Evolutionary conservation across 2,888 invertebrate species (phyloP).

Genomic region (Agrotis segetum): DNA sequence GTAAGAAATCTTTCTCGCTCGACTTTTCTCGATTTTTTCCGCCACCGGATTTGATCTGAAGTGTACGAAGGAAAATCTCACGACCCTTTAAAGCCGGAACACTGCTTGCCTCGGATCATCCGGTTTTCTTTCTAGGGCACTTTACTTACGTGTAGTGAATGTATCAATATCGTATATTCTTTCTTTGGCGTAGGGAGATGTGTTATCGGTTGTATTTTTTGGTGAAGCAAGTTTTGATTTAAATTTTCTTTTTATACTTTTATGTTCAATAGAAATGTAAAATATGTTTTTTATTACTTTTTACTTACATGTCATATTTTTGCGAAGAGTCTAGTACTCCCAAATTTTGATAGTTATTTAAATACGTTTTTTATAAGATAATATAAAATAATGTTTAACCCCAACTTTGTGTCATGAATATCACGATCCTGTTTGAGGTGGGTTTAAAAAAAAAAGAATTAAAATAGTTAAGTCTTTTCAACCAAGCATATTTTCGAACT

Average conservation of each 20-base stretch:
- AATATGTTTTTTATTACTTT: no score
- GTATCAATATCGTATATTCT: constrained; percentile 17
- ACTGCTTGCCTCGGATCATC: constrained; percentile 45
- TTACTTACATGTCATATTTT: no score
- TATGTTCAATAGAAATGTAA: background rate
- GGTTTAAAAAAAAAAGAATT: no score
- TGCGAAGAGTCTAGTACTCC: no score
- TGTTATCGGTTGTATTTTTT: constrained; percentile 27
- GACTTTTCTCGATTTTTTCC: constrained; percentile 34
- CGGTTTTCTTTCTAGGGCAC: constrained; percentile 49
- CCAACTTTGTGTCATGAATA: no score
- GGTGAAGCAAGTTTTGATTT: background rate
- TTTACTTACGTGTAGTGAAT: constrained; percentile 46
- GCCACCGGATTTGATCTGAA: constrained; percentile 41
- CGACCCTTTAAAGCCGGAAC: constrained; percentile 48
- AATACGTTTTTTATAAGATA: no score
- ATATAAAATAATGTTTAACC: no score
- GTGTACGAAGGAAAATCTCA: constrained; percentile 48
- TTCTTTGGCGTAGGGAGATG: constrained; percentile 21
- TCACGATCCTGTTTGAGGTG: no score
- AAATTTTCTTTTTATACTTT: background rate
- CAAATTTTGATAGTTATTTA: no score
- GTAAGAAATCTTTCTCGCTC: constrained; percentile 8
- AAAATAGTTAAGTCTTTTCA: no score
- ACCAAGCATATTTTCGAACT: no score